Percentiles rank a stretch among this genome's conserved stretches.
Conservation (phyloP, 2,797 vertebrate species). For the Gymnoscopelus braueri region DNA sequence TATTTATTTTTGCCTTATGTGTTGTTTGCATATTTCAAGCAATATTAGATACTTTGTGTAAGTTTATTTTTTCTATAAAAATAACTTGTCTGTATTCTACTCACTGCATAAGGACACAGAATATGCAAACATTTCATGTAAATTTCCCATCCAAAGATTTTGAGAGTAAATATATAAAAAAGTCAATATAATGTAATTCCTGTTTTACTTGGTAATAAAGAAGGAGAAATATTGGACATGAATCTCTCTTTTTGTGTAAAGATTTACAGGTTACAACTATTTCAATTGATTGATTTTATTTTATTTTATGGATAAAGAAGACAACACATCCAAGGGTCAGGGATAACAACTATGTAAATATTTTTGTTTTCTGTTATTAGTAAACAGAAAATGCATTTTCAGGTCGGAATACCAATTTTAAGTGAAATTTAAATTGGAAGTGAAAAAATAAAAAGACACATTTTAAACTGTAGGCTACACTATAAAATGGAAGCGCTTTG, state of each 20-base stretch:
- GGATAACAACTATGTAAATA: no score
- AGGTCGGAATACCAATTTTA: no score
- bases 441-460: no score
- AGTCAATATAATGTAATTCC: constrained; percentile 84
- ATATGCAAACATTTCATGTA: constrained; percentile 93
- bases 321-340: no score
- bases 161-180: constrained; percentile 81
- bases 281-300: no score
- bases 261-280: neutral
- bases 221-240: constrained; percentile 70
- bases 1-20: constrained; percentile 70
- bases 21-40: constrained; percentile 46
- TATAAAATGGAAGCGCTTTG: no score
- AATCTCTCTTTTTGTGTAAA: constrained; percentile 35
- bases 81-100: constrained; percentile 64
- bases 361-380: no score
- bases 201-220: constrained; percentile 89
- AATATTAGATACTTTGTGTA: constrained; percentile 43
- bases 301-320: no score
- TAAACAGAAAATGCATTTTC: neutral
- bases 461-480: no score
- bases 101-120: constrained; percentile 78
- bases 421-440: no score
- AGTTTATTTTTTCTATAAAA: constrained; percentile 24
- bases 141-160: constrained; percentile 86